Percentiles rank a stretch among this genome's conserved stretches.
phyloP scores from a whole-genome alignment of 2,888 invertebrate species.

The Ophonus ardosiacus region DNA sequence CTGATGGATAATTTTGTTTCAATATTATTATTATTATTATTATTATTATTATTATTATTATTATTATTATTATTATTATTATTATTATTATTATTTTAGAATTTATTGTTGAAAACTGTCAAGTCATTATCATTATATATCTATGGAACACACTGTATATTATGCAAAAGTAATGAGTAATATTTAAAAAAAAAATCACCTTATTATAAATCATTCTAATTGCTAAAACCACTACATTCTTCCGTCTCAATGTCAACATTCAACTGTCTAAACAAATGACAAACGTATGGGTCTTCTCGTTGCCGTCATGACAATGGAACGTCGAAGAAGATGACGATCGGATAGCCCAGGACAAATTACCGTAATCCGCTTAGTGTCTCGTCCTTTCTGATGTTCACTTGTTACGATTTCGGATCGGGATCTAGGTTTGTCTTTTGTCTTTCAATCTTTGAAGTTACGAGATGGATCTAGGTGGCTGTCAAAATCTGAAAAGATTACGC shows the following conservation, averaged over 20 bases:
- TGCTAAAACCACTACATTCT: background rate
- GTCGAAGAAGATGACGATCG: constrained; percentile 45
- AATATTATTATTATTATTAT: no score
- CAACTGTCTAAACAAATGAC: constrained; percentile 41
- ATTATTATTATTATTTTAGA: no score
- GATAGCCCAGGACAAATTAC: constrained; percentile 54
- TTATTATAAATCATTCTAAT: background rate
- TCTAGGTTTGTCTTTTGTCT: constrained; percentile 5
- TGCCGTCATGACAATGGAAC: constrained; percentile 32
- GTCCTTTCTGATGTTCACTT: constrained; percentile 31
- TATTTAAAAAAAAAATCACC: no score
- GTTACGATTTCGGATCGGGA: constrained; percentile 3
- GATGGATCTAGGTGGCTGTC: background rate
- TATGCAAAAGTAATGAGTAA: no score
- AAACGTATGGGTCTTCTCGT: background rate
- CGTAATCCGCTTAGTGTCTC: constrained; percentile 51
- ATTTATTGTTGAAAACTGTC: no score
- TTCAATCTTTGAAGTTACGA: background rate
- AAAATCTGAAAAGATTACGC: constrained; percentile 31
- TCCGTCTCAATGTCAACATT: constrained; percentile 38
- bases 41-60: no score
- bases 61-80: no score
- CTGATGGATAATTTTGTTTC: no score
- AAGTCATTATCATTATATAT: no score
- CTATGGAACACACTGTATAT: no score